Base-by-base conservation (phyloP, 2,888 invertebrate species). In the Uloborus plumipes region DNA sequence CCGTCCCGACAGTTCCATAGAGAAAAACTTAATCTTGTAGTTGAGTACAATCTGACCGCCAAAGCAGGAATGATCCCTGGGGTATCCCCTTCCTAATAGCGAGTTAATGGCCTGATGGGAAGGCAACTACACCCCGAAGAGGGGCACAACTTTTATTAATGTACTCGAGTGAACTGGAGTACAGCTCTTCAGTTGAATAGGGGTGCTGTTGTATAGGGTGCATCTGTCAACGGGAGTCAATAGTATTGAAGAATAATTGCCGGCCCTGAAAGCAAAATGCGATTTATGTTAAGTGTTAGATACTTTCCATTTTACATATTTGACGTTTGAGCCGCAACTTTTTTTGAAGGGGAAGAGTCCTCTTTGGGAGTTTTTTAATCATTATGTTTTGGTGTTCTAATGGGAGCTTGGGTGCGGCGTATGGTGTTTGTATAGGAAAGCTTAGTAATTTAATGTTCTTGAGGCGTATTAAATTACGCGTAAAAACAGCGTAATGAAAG, bases 211-310 rank as follows among this genome's bases (percentile, higher is more conserved):
- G 66, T 80, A 80, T 74, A 74, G 74, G 67, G 69, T 80, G 80
- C 80, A 80, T 80, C 80, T 80, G 80, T 80, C 80, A 80, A 80
- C 80, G 80, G 74, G 73, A 80, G 80, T 80, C 80, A 80, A 80
- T 80, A 50, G 73, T 62, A 80, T 69, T 80, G 74, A 80, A 80
- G 70, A 80, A 69, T 80, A 73, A 73, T 80, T 73, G 74, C 50
- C 73, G 51, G 26, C 58, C 47, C n/a, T 78, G 50, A 59, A 69
- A 58, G 71, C 58, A 64, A 62, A 73, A 61, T 64, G 61, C 31
- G 50, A 65, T 31, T 73, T 65, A 74, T 70, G 80, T 74, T 73
- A 80, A 80, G 74, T 80, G 80, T 80, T 74, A 64, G 65, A 67
- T 26, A 64, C 53, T 55, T 58, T 16, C 47, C 53, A 58, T 65